Conservation (phyloP, 2,113 vertebrate genomes). For the Gallinago jamesoni region DNA sequence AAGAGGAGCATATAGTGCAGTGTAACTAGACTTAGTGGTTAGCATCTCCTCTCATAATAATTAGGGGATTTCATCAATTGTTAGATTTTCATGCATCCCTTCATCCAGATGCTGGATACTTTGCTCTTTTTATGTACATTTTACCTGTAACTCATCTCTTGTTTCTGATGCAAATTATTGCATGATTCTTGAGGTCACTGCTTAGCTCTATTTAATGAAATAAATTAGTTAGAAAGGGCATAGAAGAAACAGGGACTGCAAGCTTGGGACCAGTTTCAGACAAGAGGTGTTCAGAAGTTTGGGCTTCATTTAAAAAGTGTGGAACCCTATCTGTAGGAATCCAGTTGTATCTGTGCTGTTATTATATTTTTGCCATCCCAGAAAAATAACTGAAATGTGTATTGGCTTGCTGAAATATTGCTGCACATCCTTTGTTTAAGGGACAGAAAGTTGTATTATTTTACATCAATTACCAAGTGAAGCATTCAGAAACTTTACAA, state of each 20-base stretch:
- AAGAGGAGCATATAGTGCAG: background rate
- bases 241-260: background rate
- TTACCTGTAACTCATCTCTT: background rate
- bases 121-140: background rate
- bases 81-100: background rate
- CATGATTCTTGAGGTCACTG: background rate
- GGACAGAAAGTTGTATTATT: background rate
- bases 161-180: background rate
- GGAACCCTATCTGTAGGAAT: background rate
- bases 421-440: background rate
- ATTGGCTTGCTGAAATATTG: background rate
- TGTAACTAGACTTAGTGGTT: background rate
- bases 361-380: background rate
- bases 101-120: background rate
- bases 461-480: background rate
- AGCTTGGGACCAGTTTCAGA: background rate
- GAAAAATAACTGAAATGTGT: accelerated
- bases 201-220: background rate
- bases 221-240: background rate
- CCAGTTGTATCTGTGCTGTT: background rate
- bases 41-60: background rate
- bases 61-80: background rate
- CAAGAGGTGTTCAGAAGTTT: background rate
- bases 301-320: background rate
- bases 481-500: background rate